Conservation (phyloP, 1,140 invertebrate species). For the Muscidifurax raptorellus region DNA sequence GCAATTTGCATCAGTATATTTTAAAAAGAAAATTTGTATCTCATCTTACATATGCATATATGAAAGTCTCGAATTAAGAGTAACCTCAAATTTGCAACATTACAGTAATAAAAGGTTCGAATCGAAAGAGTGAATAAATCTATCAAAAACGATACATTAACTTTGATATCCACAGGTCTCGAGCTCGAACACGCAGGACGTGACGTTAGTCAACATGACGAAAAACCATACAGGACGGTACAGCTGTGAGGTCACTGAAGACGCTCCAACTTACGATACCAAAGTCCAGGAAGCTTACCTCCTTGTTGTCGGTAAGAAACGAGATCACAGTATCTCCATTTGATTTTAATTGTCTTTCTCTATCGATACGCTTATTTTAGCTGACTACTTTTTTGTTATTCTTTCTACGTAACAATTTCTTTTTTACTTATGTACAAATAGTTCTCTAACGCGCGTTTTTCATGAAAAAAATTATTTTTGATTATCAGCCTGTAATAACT, state of each 20-base stretch:
- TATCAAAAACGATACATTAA: slow-evolving; percentile 12
- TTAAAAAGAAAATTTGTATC: no score
- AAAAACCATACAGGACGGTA: slow-evolving; percentile 81
- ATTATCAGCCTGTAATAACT: no score
- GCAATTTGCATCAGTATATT: no score
- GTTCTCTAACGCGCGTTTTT: no score
- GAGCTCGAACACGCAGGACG: slow-evolving; percentile 76
- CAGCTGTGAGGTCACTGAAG: slow-evolving; percentile 86
- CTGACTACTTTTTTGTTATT: not conserved
- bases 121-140: not conserved
- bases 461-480: no score
- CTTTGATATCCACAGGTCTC: slow-evolving; percentile 71
- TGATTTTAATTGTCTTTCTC: not conserved
- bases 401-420: not conserved
- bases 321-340: not conserved
- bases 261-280: slow-evolving; percentile 83
- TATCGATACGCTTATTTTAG: not conserved
- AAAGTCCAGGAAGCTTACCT: slow-evolving; percentile 79
- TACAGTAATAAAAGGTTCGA: not conserved
- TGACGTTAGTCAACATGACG: slow-evolving; percentile 76
- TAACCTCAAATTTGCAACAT: no score
- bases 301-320: slow-evolving; percentile 80
- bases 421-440: no score
- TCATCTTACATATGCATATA: no score
- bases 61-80: no score